Evolutionary conservation across 2,113 vertebrate genomes (phyloP).

Genomic region (Cisticola juncidis): DNA sequence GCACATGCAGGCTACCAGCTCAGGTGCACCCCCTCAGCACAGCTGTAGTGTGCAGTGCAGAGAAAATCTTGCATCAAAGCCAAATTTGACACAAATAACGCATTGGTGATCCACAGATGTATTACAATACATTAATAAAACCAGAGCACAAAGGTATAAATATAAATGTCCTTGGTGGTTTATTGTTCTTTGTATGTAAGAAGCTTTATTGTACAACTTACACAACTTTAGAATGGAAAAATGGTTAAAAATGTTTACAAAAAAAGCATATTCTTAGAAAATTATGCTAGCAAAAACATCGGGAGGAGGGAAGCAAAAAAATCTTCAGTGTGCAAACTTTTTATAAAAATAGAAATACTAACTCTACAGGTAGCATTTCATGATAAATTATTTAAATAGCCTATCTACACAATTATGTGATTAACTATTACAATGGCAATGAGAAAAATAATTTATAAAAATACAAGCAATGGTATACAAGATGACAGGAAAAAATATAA

Average conservation of each 20-base stretch:
- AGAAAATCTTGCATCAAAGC: not conserved
- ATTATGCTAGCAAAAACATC: conserved; percentile 78
- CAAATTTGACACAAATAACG: not conserved
- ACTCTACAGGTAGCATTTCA: conserved; percentile 89
- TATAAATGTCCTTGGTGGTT: conserved; percentile 73
- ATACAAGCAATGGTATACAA: conserved; percentile 85
- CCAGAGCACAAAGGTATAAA: conserved; percentile 46
- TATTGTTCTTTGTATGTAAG: conserved; percentile 78
- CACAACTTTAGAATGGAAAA: conserved; percentile 80
- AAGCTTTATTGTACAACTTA: conserved; percentile 77
- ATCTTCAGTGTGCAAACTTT: conserved; percentile 97
- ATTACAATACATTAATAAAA: not conserved
- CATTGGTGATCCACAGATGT: not conserved
- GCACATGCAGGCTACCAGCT: accelerated
- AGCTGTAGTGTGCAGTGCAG: accelerated
- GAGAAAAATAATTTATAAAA: conserved; percentile 97
- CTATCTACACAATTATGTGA: conserved; percentile 94
- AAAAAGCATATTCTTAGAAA: conserved; percentile 82
- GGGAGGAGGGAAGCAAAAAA: conserved; percentile 73
- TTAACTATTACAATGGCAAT: conserved; percentile 84
- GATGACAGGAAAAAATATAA: conserved; percentile 75
- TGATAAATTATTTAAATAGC: conserved; percentile 99
- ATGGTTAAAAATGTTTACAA: conserved; percentile 91
- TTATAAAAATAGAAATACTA: conserved; percentile 98
- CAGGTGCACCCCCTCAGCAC: not conserved